Conservation (phyloP, 2,797 vertebrate species). For the Poecilia velifera region DNA sequence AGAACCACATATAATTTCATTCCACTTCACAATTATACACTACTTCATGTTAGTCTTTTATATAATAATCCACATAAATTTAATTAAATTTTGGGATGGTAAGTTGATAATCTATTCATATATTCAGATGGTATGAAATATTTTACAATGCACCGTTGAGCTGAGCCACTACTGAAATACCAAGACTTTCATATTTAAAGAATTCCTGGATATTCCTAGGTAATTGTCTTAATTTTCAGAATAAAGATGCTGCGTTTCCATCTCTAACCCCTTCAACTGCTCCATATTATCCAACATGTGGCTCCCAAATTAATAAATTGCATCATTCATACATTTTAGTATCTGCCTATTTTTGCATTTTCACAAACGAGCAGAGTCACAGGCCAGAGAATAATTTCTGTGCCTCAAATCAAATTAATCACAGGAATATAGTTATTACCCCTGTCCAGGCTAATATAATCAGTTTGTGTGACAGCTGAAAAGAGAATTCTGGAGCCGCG, state of each 20-base stretch:
- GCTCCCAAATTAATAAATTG: constrained; percentile 24
- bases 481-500: constrained; percentile 40
- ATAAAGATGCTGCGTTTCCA: constrained; percentile 6
- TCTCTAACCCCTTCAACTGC: background rate
- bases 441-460: constrained; percentile 52
- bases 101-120: background rate
- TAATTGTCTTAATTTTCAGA: constrained; percentile 2
- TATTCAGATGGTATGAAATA: background rate
- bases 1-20: background rate
- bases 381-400: constrained; percentile 52
- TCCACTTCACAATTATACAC: background rate
- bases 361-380: constrained; percentile 41
- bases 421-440: constrained; percentile 53
- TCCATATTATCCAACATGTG: background rate
- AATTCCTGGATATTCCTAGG: background rate
- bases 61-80: background rate
- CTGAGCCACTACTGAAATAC: constrained; percentile 32
- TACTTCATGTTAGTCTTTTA: background rate
- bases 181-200: constrained; percentile 38
- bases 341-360: constrained; percentile 33
- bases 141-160: constrained; percentile 12
- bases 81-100: background rate
- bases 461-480: constrained; percentile 53
- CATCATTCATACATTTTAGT: constrained; percentile 12
- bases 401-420: constrained; percentile 58